phyloP scores from a whole-genome alignment of 2,888 invertebrate genomes.

The Drosophila nr. perissopoda region DNA sequence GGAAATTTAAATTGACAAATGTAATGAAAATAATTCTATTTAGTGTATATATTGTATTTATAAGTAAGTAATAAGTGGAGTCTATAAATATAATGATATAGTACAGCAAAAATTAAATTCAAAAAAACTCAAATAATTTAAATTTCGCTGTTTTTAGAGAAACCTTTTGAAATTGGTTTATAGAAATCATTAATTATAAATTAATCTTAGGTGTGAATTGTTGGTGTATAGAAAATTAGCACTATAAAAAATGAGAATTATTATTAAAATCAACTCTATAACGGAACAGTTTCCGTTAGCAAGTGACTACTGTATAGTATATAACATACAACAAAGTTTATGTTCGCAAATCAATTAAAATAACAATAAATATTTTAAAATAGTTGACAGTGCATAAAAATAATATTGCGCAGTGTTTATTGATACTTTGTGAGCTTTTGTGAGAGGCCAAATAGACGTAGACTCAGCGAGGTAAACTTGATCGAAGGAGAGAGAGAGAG shows the following conservation, averaged over 20 bases:
- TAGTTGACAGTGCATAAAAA: constrained; percentile 16
- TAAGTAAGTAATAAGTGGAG: not conserved
- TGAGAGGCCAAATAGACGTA: not conserved
- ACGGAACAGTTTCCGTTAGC: not conserved
- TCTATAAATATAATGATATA: not conserved
- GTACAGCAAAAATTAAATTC: not conserved
- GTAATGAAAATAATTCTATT: not conserved
- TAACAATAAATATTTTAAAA: not conserved
- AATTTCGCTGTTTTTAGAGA: not conserved
- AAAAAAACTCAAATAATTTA: not conserved
- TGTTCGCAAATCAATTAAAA: constrained; percentile 3
- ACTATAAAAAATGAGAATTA: not conserved
- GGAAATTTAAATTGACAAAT: not conserved
- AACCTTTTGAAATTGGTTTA: not conserved
- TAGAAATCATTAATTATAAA: not conserved
- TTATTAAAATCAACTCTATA: not conserved
- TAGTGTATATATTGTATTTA: not conserved
- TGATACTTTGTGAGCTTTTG: constrained; percentile 9
- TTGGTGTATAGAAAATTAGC: not conserved
- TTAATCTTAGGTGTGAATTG: not conserved
- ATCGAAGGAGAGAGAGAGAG: constrained; percentile 5
- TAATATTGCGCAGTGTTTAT: constrained; percentile 25
- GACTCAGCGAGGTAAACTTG: constrained; percentile 4
- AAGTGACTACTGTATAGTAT: not conserved
- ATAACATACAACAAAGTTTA: not conserved